A percentile compares a stretch with the other conserved stretches of the same genome.
Evolutionary conservation across 2,797 vertebrate genomes (phyloP).

Genomic region (Microtus californicus): DNA sequence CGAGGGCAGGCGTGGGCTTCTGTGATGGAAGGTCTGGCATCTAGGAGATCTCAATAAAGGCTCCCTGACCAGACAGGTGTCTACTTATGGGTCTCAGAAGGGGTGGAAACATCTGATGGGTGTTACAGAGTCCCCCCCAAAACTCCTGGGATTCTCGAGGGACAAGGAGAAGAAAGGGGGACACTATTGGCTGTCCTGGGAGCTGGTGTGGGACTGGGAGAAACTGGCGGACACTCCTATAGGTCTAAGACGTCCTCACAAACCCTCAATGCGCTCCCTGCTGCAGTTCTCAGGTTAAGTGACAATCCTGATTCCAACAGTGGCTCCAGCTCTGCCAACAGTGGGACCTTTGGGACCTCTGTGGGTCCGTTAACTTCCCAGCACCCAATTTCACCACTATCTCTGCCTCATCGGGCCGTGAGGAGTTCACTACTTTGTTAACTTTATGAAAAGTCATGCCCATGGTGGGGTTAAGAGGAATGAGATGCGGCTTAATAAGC

Average conservation of each 20-base stretch:
- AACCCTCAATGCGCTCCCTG: too few species aligned
- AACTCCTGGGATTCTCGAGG: background rate
- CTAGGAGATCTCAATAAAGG: background rate
- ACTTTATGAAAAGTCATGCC: background rate
- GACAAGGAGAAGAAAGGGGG: background rate
- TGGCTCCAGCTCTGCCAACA: background rate
- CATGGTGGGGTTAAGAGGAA: background rate
- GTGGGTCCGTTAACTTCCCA: background rate
- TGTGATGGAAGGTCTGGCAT: background rate
- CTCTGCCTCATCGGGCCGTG: background rate
- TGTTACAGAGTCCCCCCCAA: background rate
- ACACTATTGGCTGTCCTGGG: background rate
- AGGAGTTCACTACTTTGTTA: background rate
- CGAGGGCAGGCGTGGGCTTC: background rate
- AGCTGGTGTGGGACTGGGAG: background rate
- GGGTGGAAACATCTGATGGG: background rate
- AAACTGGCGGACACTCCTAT: background rate
- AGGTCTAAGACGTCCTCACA: background rate
- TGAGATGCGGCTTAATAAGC: background rate
- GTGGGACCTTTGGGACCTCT: background rate
- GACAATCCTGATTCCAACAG: background rate
- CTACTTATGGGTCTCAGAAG: background rate
- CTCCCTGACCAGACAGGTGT: background rate
- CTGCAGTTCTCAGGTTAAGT: background rate
- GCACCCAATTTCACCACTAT: background rate